phyloP scores from a whole-genome alignment of 2,113 vertebrate species.

The Dinomys branickii region DNA sequence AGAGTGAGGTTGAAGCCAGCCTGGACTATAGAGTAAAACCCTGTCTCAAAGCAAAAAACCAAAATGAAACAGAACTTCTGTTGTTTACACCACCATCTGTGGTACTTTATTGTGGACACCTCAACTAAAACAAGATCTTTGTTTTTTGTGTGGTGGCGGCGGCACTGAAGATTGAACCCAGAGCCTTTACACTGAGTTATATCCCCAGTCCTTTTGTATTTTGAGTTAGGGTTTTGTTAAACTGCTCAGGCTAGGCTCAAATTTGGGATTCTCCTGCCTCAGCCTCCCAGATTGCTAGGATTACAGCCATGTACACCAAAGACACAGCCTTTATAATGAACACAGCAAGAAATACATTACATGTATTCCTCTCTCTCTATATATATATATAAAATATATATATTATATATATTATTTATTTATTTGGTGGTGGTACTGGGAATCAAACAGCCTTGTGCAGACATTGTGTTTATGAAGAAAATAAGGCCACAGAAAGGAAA shows the following conservation, averaged over 20 bases:
- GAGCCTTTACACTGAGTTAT: background rate
- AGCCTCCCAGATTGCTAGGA: background rate
- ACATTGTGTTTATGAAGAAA: background rate
- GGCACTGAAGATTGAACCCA: background rate
- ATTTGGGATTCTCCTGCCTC: background rate
- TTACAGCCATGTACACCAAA: background rate
- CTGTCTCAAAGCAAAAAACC: background rate
- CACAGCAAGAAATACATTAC: background rate
- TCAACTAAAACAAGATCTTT: background rate
- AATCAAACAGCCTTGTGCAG: background rate
- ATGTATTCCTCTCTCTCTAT: too few species aligned
- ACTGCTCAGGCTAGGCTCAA: background rate
- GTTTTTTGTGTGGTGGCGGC: background rate
- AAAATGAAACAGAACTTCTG: background rate
- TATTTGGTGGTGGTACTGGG: background rate
- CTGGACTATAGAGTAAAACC: background rate
- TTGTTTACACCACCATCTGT: background rate
- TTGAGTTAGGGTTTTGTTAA: background rate
- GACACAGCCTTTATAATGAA: background rate
- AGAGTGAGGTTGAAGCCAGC: background rate
- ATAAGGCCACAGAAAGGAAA: background rate
- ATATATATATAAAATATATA: too few species aligned
- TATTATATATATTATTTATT: too few species aligned
- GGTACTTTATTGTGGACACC: background rate
- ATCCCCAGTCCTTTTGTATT: background rate